phyloP scores from a whole-genome alignment of 1,140 invertebrate species.

The Bombus polaris region DNA sequence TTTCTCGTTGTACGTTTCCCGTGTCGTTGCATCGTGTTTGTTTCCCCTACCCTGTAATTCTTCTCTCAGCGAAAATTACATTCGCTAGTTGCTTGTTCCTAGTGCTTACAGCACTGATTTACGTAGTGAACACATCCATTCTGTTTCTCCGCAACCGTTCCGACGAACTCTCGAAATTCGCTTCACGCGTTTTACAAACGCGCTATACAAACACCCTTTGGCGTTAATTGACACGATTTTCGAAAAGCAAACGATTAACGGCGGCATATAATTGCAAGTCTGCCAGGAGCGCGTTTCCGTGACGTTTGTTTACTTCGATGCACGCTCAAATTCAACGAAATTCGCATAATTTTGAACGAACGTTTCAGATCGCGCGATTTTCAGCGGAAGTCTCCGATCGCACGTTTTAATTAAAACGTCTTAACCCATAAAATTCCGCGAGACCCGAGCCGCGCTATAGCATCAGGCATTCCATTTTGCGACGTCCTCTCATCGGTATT shows the following conservation, averaged over 20 bases:
- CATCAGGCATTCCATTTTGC: slow-evolving; percentile 23
- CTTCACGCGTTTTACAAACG: not conserved
- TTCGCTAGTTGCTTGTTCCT: not conserved
- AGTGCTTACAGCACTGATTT: not conserved
- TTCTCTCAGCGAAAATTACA: not conserved
- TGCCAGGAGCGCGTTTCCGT: too few relatives aligned
- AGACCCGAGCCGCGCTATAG: not conserved
- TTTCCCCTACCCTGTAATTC: slow-evolving; percentile 7
- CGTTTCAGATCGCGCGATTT: too few relatives aligned
- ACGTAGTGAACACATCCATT: not conserved
- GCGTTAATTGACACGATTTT: not conserved
- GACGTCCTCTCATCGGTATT: slow-evolving; percentile 22
- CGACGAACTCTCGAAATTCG: not conserved
- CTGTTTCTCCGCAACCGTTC: too few relatives aligned
- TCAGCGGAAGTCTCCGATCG: not conserved
- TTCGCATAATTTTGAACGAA: not conserved
- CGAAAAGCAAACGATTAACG: not conserved
- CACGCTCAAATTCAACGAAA: not conserved
- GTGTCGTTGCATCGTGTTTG: too few relatives aligned
- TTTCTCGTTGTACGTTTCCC: not conserved
- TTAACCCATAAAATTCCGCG: slow-evolving; percentile 25
- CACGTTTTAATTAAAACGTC: slow-evolving; percentile 39
- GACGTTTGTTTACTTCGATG: not conserved
- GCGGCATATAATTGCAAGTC: not conserved
- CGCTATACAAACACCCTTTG: not conserved